Evolutionary conservation across 2,113 vertebrate species (phyloP), one percentile per base, ranked within the genome.

Genomic region (Crypturellus undulatus): DNA sequence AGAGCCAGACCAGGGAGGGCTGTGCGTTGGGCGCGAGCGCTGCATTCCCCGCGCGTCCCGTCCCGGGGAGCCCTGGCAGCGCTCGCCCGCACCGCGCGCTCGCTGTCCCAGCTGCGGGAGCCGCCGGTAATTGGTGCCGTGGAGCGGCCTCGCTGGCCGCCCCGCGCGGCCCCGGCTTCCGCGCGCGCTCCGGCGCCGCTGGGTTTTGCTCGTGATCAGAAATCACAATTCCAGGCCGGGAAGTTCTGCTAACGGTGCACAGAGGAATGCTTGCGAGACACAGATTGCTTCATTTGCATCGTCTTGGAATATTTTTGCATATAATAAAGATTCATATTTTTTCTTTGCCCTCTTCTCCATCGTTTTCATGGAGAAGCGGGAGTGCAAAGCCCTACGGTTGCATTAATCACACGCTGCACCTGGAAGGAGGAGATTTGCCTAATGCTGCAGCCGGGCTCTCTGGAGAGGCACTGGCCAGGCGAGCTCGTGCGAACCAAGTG

Each of bases 291-390:
- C 2, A 94, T 96, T 97, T 96, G 93, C 90, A 93, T 96, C 79
- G 88, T 81, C 94, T 94, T 49, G 70, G 96, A 93, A 94, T 95
- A 95, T 94, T 95, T 96, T 96, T 97, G 79, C 92, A 96, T 96
- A n/a, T 79, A 63, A 94, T 94, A 81, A 96, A 42, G 75, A 52
- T 10, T 68, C 0, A 0, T 59, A 1, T 28, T 79, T 92, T 70
- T 28, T 34, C 92, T 92, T 58, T 90, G 83, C 86, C 88, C 83
- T 92, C 95, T 85, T 67, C 71, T 60, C 51, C 0, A 0, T 20
- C 2, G 19, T 34, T 81, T 77, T 47, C 32, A 2, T 2, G 12
- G 59, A 87, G 64, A 77, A 15, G 0, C 3, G 81, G 82, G 58
- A 78, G 68, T 0, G 19, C 60, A 14, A 56, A 54, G 38, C 67